Evolutionary conservation across 1,140 invertebrate genomes (phyloP).

Genomic region (Saccostrea glomerata): DNA sequence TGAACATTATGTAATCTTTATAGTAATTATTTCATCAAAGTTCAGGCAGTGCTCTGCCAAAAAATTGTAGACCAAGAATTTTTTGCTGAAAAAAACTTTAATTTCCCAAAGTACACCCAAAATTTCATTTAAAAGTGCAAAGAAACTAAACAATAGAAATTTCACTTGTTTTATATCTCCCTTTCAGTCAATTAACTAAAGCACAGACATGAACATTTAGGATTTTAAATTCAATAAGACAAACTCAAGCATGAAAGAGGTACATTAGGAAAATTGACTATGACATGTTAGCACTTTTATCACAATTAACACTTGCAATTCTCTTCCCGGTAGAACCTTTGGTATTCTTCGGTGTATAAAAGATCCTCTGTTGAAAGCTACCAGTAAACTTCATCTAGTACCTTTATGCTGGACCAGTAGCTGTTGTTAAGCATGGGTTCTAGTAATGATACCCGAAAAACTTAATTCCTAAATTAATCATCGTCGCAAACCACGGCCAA

Average conservation of each 20-base stretch:
- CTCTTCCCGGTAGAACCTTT: background rate
- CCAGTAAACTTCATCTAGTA: too few species aligned
- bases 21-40: background rate
- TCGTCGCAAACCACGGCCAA: too few species aligned
- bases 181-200: background rate
- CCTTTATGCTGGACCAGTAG: too few species aligned
- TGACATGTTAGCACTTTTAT: background rate
- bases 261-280: background rate
- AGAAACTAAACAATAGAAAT: background rate
- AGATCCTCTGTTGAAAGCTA: too few species aligned
- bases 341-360: background rate
- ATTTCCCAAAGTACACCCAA: background rate
- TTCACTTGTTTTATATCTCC: background rate
- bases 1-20: too few species aligned
- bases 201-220: background rate
- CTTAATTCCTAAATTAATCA: too few species aligned
- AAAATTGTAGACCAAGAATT: background rate
- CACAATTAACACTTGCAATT: slow-evolving; percentile 5
- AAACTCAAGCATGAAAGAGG: background rate
- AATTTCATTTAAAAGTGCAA: background rate
- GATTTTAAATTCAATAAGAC: background rate
- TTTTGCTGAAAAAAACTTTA: background rate
- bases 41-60: background rate
- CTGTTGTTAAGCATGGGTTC: too few species aligned
- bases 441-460: too few species aligned